Conservation (phyloP, 2,797 vertebrate genomes). For the Esox lucius region DNA sequence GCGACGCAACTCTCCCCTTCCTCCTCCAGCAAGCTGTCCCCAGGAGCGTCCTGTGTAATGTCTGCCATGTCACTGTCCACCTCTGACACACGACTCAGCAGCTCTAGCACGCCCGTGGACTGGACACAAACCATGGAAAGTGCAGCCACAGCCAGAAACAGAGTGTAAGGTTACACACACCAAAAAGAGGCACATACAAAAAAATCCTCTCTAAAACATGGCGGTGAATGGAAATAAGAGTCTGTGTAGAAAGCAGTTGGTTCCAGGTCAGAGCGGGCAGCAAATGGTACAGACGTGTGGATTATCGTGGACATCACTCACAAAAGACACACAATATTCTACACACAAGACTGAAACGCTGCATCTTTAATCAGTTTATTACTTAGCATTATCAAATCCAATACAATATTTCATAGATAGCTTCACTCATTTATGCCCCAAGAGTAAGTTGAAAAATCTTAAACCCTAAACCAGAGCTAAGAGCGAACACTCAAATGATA, state of each 20-base stretch:
- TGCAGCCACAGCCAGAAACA: background rate
- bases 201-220: background rate
- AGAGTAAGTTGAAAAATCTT: background rate
- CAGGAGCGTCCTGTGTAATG: conserved; percentile 84
- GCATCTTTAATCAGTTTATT: conserved; percentile 27
- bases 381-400: background rate
- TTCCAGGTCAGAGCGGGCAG: conserved; percentile 1
- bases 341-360: background rate
- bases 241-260: background rate
- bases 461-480: background rate
- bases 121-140: conserved; percentile 47
- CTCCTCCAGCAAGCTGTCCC: conserved; percentile 66
- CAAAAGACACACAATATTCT: background rate
- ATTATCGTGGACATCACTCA: background rate
- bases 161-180: background rate
- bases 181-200: background rate
- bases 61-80: conserved; percentile 97
- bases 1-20: conserved; percentile 37
- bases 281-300: background rate
- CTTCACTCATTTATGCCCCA: background rate
- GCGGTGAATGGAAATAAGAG: background rate
- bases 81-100: conserved; percentile 77
- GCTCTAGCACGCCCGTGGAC: conserved; percentile 71
- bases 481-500: background rate
- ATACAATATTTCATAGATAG: conserved; percentile 17